Base-by-base conservation (phyloP, 2,888 invertebrate species). In the Drosophila emarginata region DNA sequence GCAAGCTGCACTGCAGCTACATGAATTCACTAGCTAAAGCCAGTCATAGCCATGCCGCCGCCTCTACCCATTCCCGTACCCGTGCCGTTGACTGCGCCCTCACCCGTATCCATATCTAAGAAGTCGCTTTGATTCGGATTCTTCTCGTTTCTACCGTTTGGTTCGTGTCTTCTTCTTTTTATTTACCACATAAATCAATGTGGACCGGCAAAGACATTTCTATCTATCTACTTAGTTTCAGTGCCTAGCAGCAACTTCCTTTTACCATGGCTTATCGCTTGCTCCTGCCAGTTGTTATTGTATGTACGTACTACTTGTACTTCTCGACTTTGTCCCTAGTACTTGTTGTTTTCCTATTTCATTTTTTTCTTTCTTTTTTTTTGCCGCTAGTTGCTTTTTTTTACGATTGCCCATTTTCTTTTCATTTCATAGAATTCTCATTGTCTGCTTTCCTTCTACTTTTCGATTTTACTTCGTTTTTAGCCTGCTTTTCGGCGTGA, bases 161-260 rank as follows among this genome's bases (percentile, higher is more conserved):
- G 36, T 36, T 79, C 77, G 74, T 80, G 83, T 86, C 81, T 74
- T 64, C 81, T 74, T 64, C 80, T 77, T 84, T 84, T 84, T 88
- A 87, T 88, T 87, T 87, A 83, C 86, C 85, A 80, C 87, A 87
- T 87, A 87, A 87, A 87, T 88, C 88, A 88, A 74, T 82, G 78
- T 75, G 76, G 67, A 76, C 73, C 63, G 65, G 61, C 72, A 72
- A 67, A 67, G 78, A 78, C 77, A 79, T 78, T 76, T 82, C 73
- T 74, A 78, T 79, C 74, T 81, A 76, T 80, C 79, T 77, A 79
- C 79, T 86, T 83, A 86, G 74, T 73, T 78, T 64, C 73, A 78
- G 61, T 70, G 78, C 72, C 62, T 64, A 56, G 70, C 40, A 77
- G 74, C 77, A 45, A 80, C 76, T 76, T 81, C 74, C 80, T 79